Base-by-base conservation (phyloP, 2,888 invertebrate genomes). In the Lampropteryx suffumata region DNA sequence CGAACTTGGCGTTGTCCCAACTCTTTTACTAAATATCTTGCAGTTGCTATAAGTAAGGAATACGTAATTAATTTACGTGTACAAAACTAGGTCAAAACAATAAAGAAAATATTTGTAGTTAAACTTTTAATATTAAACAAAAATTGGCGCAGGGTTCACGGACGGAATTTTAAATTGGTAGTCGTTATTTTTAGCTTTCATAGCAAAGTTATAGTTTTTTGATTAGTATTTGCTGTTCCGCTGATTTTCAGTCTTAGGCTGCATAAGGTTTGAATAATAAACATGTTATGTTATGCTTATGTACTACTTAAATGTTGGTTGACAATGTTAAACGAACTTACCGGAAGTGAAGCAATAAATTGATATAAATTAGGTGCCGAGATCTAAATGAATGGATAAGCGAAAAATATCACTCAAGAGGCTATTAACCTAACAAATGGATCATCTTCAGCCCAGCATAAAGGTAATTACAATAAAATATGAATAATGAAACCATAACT, bases 1-100 rank as follows among this genome's bases (percentile, higher is more conserved):
- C 50, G 69, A 71, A 71, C 57, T 80, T 81, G 81, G 79, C 73
- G 53, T 50, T 33, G 54, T 59, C 59, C 80, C 82, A 82, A 79
- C 62, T 61, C 64, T 69, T 73, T 72, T 71, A 79, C 76, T 72
- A 65, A 72, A 76, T 69, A 70, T 72, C 67, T 67, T 71, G 69
- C 71, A 71, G 71, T 65, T 54, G 67, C 63, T 64, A 65, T 73
- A 74, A 71, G 69, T 76, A 72, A 77, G 67, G 72, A 75, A 76
- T 75, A 73, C 63, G 65, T 73, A 71, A 82, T 79, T 77, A 78
- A 76, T 79, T 67, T 71, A 67, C 59, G 60, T 64, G 54, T 51
- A 49, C 55, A 61, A 67, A 82, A 75, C 61, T 79, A 58, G 82
- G 80, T 69, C 78, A 73, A 62, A 62, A 62, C 68, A 67, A 73